Percentiles rank a stretch among this genome's conserved stretches.
Evolutionary conservation across 1,140 invertebrate genomes (phyloP).

Genomic region (Platyura marginata): DNA sequence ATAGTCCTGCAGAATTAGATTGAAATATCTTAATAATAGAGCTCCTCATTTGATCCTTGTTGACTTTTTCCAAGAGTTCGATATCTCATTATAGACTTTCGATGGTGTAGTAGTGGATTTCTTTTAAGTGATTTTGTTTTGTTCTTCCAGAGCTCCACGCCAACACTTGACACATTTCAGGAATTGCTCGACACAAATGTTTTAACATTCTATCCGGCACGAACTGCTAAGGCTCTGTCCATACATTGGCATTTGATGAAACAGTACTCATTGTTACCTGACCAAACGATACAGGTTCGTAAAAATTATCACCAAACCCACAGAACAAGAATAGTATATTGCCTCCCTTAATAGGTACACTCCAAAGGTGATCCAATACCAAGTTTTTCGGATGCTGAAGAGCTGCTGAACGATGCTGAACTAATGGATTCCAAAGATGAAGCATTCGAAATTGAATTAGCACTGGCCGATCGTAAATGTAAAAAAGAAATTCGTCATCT

Average conservation of each 20-base stretch:
- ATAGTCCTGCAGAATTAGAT: too few relatives aligned
- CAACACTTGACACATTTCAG: slow-evolving; percentile 63
- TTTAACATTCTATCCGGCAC: slow-evolving; percentile 66
- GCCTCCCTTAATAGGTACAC: slow-evolving; percentile 15
- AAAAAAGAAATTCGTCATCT: slow-evolving; percentile 68
- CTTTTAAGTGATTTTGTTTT: slow-evolving; percentile 3
- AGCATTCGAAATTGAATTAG: slow-evolving; percentile 41
- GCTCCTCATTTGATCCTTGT: too few relatives aligned
- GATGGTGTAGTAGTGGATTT: too few relatives aligned
- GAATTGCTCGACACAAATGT: slow-evolving; percentile 71
- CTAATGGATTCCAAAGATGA: slow-evolving; percentile 63
- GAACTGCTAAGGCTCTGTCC: slow-evolving; percentile 70
- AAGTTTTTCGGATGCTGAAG: slow-evolving; percentile 86
- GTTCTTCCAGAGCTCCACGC: slow-evolving; percentile 24
- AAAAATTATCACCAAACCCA: too few relatives aligned
- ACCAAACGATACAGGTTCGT: slow-evolving; percentile 54
- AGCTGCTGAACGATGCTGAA: slow-evolving; percentile 69
- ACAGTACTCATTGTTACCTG: slow-evolving; percentile 79
- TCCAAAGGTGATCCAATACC: slow-evolving; percentile 43
- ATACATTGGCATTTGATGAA: slow-evolving; percentile 87
- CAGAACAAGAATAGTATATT: background rate
- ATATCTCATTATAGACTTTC: too few relatives aligned
- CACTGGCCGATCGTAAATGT: slow-evolving; percentile 39
- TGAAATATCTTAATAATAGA: too few relatives aligned
- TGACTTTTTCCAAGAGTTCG: too few relatives aligned